Conservation (phyloP, 2,797 vertebrate genomes). For the Amniataba percoides region DNA sequence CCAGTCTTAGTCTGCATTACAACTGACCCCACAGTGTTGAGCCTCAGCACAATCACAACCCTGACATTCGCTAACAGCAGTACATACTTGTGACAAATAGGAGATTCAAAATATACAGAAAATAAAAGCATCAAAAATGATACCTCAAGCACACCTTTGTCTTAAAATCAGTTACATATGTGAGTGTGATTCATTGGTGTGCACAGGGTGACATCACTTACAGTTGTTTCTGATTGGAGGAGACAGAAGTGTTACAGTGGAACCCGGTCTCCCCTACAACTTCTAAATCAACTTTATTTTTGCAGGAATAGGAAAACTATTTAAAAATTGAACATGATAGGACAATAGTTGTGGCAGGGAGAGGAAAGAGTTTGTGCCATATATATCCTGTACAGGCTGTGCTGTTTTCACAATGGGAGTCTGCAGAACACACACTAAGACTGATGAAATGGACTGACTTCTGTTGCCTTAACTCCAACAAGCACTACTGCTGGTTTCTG, state of each 20-base stretch:
- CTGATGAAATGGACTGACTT: conserved; percentile 72
- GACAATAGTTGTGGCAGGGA: conserved; percentile 64
- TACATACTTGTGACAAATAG: background rate
- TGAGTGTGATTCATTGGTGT: conserved; percentile 14
- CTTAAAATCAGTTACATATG: conserved; percentile 11
- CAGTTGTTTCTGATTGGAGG: conserved; percentile 37
- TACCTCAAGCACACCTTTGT: conserved; percentile 47
- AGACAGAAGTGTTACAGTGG: conserved; percentile 27
- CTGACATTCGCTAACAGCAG: background rate
- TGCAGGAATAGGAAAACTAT: conserved; percentile 85
- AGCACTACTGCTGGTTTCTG: conserved; percentile 79
- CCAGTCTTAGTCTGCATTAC: background rate
- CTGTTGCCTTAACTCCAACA: conserved; percentile 84
- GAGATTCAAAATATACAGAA: background rate
- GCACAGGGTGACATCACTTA: conserved; percentile 33
- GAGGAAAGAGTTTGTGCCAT: conserved; percentile 67
- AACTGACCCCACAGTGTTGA: background rate
- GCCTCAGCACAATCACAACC: background rate
- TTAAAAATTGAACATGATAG: conserved; percentile 81
- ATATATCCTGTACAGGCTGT: conserved; percentile 59
- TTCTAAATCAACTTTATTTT: conserved; percentile 90
- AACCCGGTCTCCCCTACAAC: conserved; percentile 51
- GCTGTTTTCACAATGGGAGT: conserved; percentile 61
- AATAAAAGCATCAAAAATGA: background rate
- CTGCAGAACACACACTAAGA: conserved; percentile 69